A percentile compares a stretch with the other conserved stretches of the same genome.
Conservation (phyloP, 2,113 vertebrate species). For the Podarcis cretensis region DNA sequence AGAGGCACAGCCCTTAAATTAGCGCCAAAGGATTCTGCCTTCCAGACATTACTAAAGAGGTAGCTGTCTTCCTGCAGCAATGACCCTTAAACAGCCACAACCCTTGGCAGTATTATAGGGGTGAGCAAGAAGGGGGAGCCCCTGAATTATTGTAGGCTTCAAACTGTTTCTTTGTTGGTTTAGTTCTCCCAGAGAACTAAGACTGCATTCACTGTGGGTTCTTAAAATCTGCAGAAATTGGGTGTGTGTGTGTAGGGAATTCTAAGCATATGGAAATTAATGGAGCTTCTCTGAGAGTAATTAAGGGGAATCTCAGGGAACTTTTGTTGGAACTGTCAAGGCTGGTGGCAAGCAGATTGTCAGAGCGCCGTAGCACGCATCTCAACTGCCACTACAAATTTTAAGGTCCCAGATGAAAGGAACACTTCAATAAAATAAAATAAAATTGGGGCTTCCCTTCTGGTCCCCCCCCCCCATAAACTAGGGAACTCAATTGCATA, state of each 20-base stretch:
- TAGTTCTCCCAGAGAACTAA: neutral
- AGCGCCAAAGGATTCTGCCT: neutral
- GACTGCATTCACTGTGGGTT: neutral
- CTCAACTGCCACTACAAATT: no score
- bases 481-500: no score
- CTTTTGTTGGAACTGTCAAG: neutral
- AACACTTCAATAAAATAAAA: no score
- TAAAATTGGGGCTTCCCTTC: neutral
- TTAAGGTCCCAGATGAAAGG: neutral
- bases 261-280: neutral
- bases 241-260: neutral
- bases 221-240: neutral
- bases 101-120: no score
- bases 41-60: neutral
- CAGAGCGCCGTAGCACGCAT: neutral
- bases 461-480: neutral
- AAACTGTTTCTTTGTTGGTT: neutral
- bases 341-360: neutral
- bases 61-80: neutral
- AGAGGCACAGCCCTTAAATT: neutral
- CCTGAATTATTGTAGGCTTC: neutral
- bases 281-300: neutral
- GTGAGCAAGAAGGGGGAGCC: neutral
- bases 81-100: neutral
- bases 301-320: neutral